Evolutionary conservation across 2,797 vertebrate genomes (phyloP).

Genomic region (Enteromius treurensis): DNA sequence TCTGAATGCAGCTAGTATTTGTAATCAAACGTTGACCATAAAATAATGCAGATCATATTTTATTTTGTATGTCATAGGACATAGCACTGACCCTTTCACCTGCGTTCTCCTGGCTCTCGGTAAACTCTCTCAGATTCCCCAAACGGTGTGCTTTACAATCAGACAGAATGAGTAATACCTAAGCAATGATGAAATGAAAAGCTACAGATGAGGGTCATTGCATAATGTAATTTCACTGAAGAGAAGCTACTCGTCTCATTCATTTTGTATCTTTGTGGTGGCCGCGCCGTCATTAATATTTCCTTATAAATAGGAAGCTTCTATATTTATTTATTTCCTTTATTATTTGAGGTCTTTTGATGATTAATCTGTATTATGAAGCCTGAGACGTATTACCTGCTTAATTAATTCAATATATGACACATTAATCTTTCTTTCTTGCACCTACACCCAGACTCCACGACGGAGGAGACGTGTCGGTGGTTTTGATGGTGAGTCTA

Average conservation of each 20-base stretch:
- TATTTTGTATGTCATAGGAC: too few species aligned
- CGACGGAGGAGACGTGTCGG: constrained; percentile 64
- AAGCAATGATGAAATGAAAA: constrained; percentile 73
- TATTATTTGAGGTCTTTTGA: constrained; percentile 69
- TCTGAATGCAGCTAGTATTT: neutral
- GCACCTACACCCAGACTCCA: constrained; percentile 44
- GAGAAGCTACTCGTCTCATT: constrained; percentile 73
- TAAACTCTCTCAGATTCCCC: neutral
- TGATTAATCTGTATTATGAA: constrained; percentile 77
- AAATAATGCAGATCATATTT: neutral
- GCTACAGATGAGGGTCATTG: constrained; percentile 78
- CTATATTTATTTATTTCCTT: constrained; percentile 80
- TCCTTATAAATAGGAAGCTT: constrained; percentile 71
- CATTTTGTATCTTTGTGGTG: constrained; percentile 66
- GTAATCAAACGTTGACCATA: neutral
- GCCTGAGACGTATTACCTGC: constrained; percentile 73
- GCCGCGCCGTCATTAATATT: constrained; percentile 69
- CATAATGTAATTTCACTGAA: constrained; percentile 73
- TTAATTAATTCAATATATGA: constrained; percentile 80
- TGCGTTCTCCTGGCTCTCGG: neutral
- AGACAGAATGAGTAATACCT: constrained; percentile 78
- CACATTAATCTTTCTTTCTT: constrained; percentile 77
- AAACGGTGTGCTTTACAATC: constrained; percentile 43
- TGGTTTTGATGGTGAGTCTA: constrained; percentile 61
- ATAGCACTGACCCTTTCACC: neutral